Evolutionary conservation across 2,888 invertebrate genomes (phyloP).

Genomic region (Ectropis crepuscularia): DNA sequence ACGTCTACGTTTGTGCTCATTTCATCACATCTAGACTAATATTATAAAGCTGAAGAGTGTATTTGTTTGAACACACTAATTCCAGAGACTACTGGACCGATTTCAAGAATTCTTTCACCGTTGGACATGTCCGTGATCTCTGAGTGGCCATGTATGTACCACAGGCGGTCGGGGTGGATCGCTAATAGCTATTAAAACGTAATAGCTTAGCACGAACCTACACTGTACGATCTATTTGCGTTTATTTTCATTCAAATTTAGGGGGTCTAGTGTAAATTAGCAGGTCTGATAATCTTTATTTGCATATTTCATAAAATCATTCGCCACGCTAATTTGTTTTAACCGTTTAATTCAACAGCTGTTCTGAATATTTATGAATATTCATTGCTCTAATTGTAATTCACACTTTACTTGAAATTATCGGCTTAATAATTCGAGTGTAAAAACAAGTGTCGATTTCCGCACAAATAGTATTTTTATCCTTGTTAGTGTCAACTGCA

Average conservation of each 20-base stretch:
- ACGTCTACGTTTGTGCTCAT: constrained; percentile 26
- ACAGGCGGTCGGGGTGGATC: too few species aligned
- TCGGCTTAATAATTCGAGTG: too few species aligned
- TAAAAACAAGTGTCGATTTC: background rate
- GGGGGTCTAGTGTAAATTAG: constrained; percentile 4
- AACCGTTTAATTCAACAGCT: background rate
- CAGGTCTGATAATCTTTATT: constrained; percentile 2
- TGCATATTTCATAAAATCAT: constrained; percentile 1
- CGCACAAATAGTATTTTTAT: background rate
- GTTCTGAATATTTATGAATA: background rate
- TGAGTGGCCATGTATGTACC: too few species aligned
- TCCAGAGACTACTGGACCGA: too few species aligned
- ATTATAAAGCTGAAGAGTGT: constrained; percentile 34
- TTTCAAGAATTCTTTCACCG: too few species aligned
- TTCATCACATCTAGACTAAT: constrained; percentile 35
- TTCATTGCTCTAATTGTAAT: background rate
- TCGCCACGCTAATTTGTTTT: constrained; percentile 2
- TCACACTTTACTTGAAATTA: too few species aligned
- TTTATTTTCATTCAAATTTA: constrained; percentile 13
- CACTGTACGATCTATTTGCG: constrained; percentile 1
- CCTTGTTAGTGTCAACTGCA: background rate
- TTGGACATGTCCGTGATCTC: too few species aligned
- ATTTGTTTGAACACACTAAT: too few species aligned
- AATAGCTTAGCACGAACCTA: too few species aligned
- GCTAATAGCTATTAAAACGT: too few species aligned